Evolutionary conservation across 2,888 invertebrate genomes (phyloP).

Genomic region (Cataglyphis altisquamis): DNA sequence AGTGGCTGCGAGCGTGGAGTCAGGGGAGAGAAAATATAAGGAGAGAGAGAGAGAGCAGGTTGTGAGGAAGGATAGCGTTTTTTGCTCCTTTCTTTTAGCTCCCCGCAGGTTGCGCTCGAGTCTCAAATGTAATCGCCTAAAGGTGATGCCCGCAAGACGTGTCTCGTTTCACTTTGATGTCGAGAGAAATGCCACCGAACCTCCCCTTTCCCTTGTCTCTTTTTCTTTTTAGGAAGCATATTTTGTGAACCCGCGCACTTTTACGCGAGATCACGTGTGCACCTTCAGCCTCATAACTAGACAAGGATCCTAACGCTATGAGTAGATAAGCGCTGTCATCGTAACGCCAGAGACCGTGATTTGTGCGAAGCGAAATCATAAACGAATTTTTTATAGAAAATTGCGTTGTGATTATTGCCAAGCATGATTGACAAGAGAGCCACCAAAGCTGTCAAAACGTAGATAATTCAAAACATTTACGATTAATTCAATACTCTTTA

Average conservation of each 20-base stretch:
- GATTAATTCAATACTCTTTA: background rate
- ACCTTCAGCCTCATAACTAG: background rate
- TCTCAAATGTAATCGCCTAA: conserved; percentile 72
- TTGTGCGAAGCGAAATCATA: background rate
- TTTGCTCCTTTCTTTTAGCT: background rate
- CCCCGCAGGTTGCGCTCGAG: conserved; percentile 33
- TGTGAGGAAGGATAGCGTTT: conserved; percentile 16
- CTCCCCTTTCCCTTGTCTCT: background rate
- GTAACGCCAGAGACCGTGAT: background rate
- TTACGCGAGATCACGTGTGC: background rate
- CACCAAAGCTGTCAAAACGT: background rate
- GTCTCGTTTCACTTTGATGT: conserved; percentile 76
- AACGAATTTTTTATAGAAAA: background rate
- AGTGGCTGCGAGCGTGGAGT: conserved; percentile 19
- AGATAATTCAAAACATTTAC: background rate
- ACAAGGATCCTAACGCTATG: background rate
- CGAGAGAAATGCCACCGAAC: conserved; percentile 63
- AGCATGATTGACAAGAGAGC: background rate
- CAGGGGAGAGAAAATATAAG: background rate
- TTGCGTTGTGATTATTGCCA: background rate
- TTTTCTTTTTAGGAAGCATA: background rate
- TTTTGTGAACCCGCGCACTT: background rate
- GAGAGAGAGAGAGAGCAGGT: background rate
- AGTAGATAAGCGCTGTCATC: background rate
- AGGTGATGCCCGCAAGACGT: conserved; percentile 61